These are phyloP conservation scores for Heliconius sara DNA, from an alignment of 2,888 invertebrate species.

Conservation along the genomic window DNA sequence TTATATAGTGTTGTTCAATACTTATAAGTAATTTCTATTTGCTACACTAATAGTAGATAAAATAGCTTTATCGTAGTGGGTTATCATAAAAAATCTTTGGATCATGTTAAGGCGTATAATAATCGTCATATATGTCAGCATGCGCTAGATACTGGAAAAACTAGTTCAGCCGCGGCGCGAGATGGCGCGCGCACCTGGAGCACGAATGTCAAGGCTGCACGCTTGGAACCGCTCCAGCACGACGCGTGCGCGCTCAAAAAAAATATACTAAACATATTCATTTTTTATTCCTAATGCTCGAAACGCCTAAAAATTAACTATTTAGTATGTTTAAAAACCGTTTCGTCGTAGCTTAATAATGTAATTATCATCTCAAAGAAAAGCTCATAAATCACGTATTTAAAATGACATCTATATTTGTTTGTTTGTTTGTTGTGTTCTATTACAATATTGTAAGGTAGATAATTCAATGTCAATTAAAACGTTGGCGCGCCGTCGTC, in stretches of 20 bases:
- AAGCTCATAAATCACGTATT: constrained; percentile 1
- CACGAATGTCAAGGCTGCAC: constrained; percentile 80
- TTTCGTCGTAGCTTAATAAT: not conserved
- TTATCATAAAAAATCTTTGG: constrained; percentile 22
- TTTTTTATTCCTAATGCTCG: not conserved
- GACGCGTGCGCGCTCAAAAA: constrained; percentile 53
- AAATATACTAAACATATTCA: constrained; percentile 38
- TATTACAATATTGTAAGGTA: constrained; percentile 53
- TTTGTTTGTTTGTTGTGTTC: constrained; percentile 49
- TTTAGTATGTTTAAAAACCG: not conserved
- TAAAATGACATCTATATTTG: constrained; percentile 7
- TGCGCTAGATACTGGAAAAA: constrained; percentile 60
- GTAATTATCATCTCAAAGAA: constrained; percentile 9
- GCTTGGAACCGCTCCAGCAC: constrained; percentile 76
- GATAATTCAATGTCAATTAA: constrained; percentile 64
- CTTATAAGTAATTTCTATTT: not conserved
- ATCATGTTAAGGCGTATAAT: constrained; percentile 32
- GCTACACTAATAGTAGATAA: not conserved
- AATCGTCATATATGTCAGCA: constrained; percentile 50
- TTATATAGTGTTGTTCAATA: not conserved
- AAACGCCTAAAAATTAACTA: not conserved
- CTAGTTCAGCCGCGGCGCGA: constrained; percentile 54
- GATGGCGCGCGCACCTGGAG: constrained; percentile 73
- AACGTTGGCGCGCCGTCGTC: constrained; percentile 58
- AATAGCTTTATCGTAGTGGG: not conserved